A percentile compares a stretch with the other conserved stretches of the same genome.
These are phyloP conservation scores for Patiria pectinifera DNA, from an alignment of 53 echinoderm and acorn worm genomes.

Conservation along the genomic window DNA sequence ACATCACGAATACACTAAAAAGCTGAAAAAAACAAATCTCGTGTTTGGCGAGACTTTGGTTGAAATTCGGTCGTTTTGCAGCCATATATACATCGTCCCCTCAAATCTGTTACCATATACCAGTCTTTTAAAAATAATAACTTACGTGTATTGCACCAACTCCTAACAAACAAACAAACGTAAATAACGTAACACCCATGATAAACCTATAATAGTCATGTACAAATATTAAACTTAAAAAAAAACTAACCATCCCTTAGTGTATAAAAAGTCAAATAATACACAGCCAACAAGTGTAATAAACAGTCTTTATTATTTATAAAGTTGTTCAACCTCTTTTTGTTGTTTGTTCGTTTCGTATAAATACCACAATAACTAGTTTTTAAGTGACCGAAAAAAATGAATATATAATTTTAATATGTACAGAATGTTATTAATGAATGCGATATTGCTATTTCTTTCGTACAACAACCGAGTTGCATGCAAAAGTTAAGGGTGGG, in stretches of 20 bases:
- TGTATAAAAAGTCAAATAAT: slow-evolving; percentile 22
- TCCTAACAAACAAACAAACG: neutral
- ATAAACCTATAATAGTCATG: neutral
- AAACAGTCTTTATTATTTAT: neutral
- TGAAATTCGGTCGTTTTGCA: neutral
- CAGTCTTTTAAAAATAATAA: slow-evolving; percentile 22
- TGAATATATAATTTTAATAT: slow-evolving; percentile 50
- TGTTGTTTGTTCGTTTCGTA: neutral
- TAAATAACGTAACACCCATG: neutral
- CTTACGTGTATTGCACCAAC: slow-evolving; percentile 61
- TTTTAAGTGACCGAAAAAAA: slow-evolving; percentile 23
- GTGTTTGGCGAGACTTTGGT: neutral
- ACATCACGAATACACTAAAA: neutral
- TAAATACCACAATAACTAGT: slow-evolving; percentile 54
- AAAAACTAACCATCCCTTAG: slow-evolving; percentile 11
- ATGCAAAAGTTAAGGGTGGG: slow-evolving; percentile 22
- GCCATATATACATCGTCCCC: neutral
- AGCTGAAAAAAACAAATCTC: neutral
- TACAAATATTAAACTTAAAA: slow-evolving; percentile 28
- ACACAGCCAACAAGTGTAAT: slow-evolving; percentile 23
- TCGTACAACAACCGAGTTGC: slow-evolving; percentile 5
- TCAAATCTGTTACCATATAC: neutral
- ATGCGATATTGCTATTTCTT: slow-evolving; percentile 41
- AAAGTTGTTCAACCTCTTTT: slow-evolving; percentile 51
- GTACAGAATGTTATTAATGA: slow-evolving; percentile 48